A percentile compares a stretch with the other conserved stretches of the same genome.
Conservation (phyloP, 2,113 vertebrate species). For the Chionodraco myersi region DNA sequence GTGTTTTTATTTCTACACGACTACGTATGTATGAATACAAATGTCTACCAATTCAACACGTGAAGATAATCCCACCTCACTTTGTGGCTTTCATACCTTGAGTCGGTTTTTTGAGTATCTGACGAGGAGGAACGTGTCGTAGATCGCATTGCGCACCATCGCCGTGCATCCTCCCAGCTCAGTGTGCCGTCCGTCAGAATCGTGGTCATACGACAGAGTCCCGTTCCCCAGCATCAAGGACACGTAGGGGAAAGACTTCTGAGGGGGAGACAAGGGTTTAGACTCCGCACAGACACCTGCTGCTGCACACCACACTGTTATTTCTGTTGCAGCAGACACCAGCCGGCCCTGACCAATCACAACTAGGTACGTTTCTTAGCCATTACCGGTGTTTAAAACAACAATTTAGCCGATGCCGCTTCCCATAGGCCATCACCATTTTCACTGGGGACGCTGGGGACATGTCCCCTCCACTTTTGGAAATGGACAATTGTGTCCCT, state of each 20-base stretch:
- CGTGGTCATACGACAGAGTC: conserved; percentile 90
- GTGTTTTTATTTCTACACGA: too few relatives aligned
- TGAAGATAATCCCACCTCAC: too few relatives aligned
- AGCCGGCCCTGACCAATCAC: neutral
- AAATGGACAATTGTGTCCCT: too few relatives aligned
- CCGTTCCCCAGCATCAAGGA: conserved; percentile 96
- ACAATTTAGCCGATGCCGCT: too few relatives aligned
- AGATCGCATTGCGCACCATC: conserved; percentile 87
- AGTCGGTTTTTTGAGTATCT: conserved; percentile 90
- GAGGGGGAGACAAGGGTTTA: neutral
- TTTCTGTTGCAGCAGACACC: neutral
- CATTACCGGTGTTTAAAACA: too few relatives aligned
- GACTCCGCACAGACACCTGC: neutral
- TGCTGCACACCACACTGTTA: neutral
- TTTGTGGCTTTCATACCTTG: conserved; percentile 82
- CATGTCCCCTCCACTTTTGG: too few relatives aligned
- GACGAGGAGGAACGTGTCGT: conserved; percentile 93
- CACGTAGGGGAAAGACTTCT: conserved; percentile 92
- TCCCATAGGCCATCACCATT: too few relatives aligned
- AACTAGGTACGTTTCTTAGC: too few relatives aligned
- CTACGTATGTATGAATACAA: neutral
- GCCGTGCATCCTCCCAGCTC: conserved; percentile 93
- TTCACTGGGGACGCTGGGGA: too few relatives aligned
- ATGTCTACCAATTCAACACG: neutral
- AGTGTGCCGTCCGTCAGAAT: conserved; percentile 88